phyloP scores from a whole-genome alignment of 2,888 invertebrate genomes.

The Parnassius smintheus region DNA sequence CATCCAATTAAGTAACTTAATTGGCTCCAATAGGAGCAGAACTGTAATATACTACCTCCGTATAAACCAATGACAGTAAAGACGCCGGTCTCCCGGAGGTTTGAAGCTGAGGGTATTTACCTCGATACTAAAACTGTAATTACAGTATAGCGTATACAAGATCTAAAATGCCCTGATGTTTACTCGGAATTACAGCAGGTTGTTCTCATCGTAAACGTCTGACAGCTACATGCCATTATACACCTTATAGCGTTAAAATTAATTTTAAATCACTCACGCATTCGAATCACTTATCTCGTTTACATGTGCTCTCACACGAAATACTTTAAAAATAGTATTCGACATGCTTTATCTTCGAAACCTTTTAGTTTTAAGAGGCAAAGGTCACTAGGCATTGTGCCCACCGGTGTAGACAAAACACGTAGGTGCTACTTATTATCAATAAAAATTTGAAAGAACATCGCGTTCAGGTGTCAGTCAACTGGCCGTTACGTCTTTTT shows the following conservation, averaged over 20 bases:
- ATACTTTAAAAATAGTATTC: slow-evolving; percentile 1
- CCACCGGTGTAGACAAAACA: slow-evolving; percentile 47
- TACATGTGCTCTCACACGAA: slow-evolving; percentile 6
- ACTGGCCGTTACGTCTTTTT: slow-evolving; percentile 67
- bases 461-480: slow-evolving; percentile 78
- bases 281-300: not conserved
- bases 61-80: slow-evolving; percentile 23
- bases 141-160: slow-evolving; percentile 54
- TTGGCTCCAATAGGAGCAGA: slow-evolving; percentile 20
- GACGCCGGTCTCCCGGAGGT: slow-evolving; percentile 13
- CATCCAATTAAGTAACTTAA: slow-evolving; percentile 25
- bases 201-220: not conserved
- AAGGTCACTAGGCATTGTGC: slow-evolving; percentile 49
- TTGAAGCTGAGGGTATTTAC: slow-evolving; percentile 61
- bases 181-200: slow-evolving; percentile 49
- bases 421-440: slow-evolving; percentile 67
- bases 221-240: slow-evolving; percentile 19
- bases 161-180: slow-evolving; percentile 67
- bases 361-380: slow-evolving; percentile 35
- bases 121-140: slow-evolving; percentile 72
- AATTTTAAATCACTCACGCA: slow-evolving; percentile 3
- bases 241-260: slow-evolving; percentile 12
- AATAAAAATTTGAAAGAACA: slow-evolving; percentile 75
- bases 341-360: slow-evolving; percentile 32
- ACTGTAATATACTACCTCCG: slow-evolving; percentile 13